These are phyloP conservation scores for Catharus bicknelli DNA, from an alignment of 2,113 vertebrate genomes.

Conservation along the genomic window DNA sequence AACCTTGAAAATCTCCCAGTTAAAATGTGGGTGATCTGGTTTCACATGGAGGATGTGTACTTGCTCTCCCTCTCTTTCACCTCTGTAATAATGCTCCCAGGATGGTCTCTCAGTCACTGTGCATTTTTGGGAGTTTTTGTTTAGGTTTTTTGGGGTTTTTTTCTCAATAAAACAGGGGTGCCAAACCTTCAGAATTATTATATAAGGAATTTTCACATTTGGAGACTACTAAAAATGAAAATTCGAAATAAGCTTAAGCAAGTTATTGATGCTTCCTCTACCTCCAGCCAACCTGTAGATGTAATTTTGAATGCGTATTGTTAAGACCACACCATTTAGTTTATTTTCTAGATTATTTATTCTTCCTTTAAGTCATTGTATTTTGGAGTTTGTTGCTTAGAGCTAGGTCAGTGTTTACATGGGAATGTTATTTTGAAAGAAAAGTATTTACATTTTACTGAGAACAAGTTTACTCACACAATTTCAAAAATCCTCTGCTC, in stretches of 20 bases:
- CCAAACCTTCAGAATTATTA: not conserved
- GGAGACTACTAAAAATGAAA: not conserved
- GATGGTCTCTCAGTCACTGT: not conserved
- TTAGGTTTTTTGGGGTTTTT: not conserved
- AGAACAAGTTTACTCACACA: not conserved
- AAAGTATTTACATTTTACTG: conserved; percentile 15
- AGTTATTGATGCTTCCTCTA: not conserved
- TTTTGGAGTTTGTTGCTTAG: not conserved
- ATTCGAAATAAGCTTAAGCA: not conserved
- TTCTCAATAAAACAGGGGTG: not conserved
- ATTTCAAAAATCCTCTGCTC: not conserved
- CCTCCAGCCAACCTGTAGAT: not conserved
- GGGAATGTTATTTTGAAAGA: not conserved
- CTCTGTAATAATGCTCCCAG: not conserved
- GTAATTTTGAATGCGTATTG: not conserved
- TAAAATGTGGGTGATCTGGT: not conserved
- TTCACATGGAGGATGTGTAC: not conserved
- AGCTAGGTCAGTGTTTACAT: not conserved
- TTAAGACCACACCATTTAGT: not conserved
- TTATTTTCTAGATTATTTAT: not conserved
- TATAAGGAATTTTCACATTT: not conserved
- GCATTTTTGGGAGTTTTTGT: fast-evolving
- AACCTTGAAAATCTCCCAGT: not conserved
- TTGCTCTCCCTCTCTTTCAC: not conserved
- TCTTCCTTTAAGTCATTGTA: not conserved